Percentiles rank a stretch among this genome's conserved stretches.
phyloP scores from a whole-genome alignment of 2,888 invertebrate species.

The Andricus quercusramuli region DNA sequence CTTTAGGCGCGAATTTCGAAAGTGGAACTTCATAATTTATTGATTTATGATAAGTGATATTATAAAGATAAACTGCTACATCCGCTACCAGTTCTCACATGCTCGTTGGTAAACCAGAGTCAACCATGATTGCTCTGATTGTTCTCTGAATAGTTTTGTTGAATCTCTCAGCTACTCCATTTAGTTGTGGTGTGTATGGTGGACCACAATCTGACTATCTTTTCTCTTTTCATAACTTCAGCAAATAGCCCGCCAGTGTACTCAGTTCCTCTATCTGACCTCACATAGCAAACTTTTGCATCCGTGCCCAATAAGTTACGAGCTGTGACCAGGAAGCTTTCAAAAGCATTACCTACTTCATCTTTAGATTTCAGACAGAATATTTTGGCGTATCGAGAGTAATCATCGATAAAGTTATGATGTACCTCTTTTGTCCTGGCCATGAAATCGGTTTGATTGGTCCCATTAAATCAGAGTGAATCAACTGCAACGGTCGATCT shows the following conservation, averaged over 20 bases:
- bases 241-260: constrained; percentile 47
- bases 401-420: constrained; percentile 56
- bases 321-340: constrained; percentile 48
- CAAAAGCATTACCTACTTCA: constrained; percentile 49
- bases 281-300: too few relatives aligned
- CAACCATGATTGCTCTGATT: constrained; percentile 46
- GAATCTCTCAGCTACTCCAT: constrained; percentile 52
- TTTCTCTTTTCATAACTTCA: constrained; percentile 41
- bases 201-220: constrained; percentile 27
- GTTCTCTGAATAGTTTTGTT: constrained; percentile 49
- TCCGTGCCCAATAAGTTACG: constrained; percentile 50
- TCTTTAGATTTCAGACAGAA: constrained; percentile 17
- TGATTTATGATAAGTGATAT: constrained; percentile 52
- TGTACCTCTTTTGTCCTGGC: constrained; percentile 51
- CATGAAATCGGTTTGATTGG: constrained; percentile 53
- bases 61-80: constrained; percentile 52
- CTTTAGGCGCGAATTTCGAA: neutral
- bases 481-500: constrained; percentile 49
- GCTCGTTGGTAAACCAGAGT: constrained; percentile 47
- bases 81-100: constrained; percentile 55
- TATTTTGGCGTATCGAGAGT: constrained; percentile 50
- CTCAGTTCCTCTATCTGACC: too few relatives aligned
- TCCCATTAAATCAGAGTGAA: constrained; percentile 56
- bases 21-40: constrained; percentile 26
- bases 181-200: constrained; percentile 44